A percentile compares a stretch with the other conserved stretches of the same genome.
Conservation (phyloP, 2,113 vertebrate species). For the Mystacornis crossleyi region DNA sequence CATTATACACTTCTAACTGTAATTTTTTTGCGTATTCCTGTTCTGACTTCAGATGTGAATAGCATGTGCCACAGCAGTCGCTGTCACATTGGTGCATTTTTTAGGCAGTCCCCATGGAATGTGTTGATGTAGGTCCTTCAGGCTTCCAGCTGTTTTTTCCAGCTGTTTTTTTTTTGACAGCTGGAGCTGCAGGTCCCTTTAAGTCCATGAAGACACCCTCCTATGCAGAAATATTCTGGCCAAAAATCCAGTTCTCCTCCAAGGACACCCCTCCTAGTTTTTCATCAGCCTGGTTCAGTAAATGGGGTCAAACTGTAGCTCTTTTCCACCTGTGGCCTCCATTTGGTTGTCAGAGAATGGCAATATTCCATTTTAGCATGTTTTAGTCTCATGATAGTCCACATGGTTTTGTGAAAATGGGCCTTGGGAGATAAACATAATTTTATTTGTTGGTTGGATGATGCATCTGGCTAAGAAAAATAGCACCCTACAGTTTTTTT, state of each 20-base stretch:
- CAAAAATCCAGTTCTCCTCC: neutral
- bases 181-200: neutral
- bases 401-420: neutral
- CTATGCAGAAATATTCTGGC: neutral
- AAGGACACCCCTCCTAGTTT: neutral
- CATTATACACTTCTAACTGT: neutral
- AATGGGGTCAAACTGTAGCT: neutral
- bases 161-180: neutral
- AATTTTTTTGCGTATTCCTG: neutral
- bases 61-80: neutral
- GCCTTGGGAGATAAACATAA: neutral
- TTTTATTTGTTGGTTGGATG: neutral
- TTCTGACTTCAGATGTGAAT: neutral
- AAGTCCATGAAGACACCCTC: neutral
- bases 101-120: neutral
- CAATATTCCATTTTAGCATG: neutral
- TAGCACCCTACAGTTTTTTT: neutral
- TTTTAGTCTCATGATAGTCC: neutral
- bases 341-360: neutral
- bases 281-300: neutral
- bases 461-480: neutral
- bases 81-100: neutral
- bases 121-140: accelerated
- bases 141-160: neutral
- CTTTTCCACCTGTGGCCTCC: neutral